A percentile compares a stretch with the other conserved stretches of the same genome.
Evolutionary conservation across 2,113 vertebrate species (phyloP).

Genomic region (Cochlearius cochlearius): DNA sequence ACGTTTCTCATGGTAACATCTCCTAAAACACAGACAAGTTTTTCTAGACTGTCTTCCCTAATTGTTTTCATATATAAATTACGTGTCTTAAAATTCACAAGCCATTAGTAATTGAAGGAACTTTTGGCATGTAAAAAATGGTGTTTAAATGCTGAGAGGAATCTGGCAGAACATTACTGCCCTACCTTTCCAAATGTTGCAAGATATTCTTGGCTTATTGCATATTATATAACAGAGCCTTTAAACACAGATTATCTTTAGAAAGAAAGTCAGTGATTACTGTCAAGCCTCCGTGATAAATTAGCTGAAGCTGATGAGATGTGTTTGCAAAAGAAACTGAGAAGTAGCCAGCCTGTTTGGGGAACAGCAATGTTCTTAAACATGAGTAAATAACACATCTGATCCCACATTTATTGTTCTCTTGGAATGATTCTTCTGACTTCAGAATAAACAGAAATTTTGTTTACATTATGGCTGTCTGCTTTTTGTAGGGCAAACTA

Average conservation of each 20-base stretch:
- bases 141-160: conserved; percentile 39
- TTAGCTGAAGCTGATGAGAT: conserved; percentile 49
- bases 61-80: conserved; percentile 33
- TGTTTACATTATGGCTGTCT: background rate
- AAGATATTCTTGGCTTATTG: conserved; percentile 59
- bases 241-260: conserved; percentile 55
- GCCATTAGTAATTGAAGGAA: conserved; percentile 34
- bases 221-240: conserved; percentile 33
- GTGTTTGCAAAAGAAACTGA: background rate
- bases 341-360: background rate
- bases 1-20: background rate
- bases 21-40: background rate
- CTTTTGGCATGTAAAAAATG: conserved; percentile 40
- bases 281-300: conserved; percentile 49
- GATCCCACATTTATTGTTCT: background rate
- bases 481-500: background rate
- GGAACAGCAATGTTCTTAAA: background rate
- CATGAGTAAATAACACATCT: conserved; percentile 1
- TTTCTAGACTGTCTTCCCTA: background rate
- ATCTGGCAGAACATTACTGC: conserved; percentile 58
- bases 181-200: conserved; percentile 65
- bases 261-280: conserved; percentile 11
- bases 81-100: background rate
- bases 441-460: conserved; percentile 37
- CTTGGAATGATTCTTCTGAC: conserved; percentile 22